Conservation (phyloP, 2,888 invertebrate genomes). For the Rotaria sp. region DNA sequence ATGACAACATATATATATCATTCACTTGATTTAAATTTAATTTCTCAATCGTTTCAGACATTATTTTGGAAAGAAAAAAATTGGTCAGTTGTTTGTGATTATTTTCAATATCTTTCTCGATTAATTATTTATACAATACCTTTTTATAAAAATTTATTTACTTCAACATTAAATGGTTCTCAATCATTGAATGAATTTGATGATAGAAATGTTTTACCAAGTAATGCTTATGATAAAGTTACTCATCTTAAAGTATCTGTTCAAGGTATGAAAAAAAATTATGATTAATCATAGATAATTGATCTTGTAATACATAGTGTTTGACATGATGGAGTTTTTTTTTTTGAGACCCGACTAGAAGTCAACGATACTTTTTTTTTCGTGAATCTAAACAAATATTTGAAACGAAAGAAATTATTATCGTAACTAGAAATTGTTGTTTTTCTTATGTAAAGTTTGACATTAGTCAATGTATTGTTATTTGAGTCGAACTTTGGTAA, state of each 20-base stretch:
- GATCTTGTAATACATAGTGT: too few relatives aligned
- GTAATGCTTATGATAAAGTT: neutral
- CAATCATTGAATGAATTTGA: neutral
- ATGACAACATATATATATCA: conserved; percentile 15
- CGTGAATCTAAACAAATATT: too few relatives aligned
- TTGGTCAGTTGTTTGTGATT: neutral
- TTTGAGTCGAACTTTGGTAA: too few relatives aligned
- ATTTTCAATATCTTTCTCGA: neutral
- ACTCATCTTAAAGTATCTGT: neutral
- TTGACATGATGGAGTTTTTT: too few relatives aligned
- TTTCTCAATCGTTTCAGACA: neutral
- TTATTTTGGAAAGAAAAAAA: neutral
- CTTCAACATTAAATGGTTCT: neutral
- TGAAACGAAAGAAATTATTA: too few relatives aligned
- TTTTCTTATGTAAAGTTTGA: too few relatives aligned
- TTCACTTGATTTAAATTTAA: conserved; percentile 9
- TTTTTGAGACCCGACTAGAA: too few relatives aligned
- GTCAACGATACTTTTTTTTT: too few relatives aligned
- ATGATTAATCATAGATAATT: too few relatives aligned
- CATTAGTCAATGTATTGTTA: too few relatives aligned
- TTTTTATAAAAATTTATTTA: conserved; percentile 5
- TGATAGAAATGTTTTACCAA: neutral
- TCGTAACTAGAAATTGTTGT: too few relatives aligned
- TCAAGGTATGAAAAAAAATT: neutral
- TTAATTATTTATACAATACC: neutral